A percentile compares a stretch with the other conserved stretches of the same genome.
phyloP scores from a whole-genome alignment of 92 coral and sea anemone species.

The Desmophyllum pertusum region DNA sequence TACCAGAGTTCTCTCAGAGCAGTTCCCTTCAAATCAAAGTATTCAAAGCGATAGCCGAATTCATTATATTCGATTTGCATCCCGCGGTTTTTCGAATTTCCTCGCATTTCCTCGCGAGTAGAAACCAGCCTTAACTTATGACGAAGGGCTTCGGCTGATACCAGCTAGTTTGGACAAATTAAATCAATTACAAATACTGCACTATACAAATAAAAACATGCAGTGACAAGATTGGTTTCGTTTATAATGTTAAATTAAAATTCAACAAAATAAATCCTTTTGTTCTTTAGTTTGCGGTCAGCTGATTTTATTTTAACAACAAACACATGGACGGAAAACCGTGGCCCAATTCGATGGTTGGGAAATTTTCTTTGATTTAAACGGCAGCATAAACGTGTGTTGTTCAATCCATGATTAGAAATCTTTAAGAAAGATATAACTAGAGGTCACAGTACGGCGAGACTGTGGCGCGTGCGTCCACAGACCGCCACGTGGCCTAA shows the following conservation, averaged over 20 bases:
- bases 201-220: background rate
- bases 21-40: no score
- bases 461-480: conserved; percentile 19
- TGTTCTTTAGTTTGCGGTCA: background rate
- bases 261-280: background rate
- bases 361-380: background rate
- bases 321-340: background rate
- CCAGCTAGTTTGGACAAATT: background rate
- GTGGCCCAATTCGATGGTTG: background rate
- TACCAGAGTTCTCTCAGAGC: no score
- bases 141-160: background rate
- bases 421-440: background rate
- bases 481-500: conserved; percentile 43
- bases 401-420: background rate
- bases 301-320: background rate
- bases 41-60: background rate
- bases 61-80: background rate
- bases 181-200: background rate
- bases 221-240: background rate
- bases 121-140: background rate
- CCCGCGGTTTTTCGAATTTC: background rate
- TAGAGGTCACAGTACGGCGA: background rate
- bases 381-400: background rate
- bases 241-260: background rate
- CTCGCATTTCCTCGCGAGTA: background rate